Percentiles rank a stretch among this genome's conserved stretches.
Evolutionary conservation across 1,140 invertebrate species (phyloP).

Genomic region (Caligus rogercresseyi): DNA sequence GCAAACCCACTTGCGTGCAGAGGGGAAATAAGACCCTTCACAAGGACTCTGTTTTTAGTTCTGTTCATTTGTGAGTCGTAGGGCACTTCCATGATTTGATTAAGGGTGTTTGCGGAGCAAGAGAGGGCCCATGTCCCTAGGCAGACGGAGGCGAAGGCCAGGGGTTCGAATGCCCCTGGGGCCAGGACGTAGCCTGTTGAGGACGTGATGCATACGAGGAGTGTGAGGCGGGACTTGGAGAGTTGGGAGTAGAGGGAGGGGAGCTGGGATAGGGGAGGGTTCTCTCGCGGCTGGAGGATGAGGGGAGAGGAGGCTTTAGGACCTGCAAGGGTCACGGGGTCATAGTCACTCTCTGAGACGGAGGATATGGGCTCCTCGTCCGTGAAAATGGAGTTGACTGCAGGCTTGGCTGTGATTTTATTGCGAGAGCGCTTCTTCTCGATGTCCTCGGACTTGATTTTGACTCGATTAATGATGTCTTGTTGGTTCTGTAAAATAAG

Average conservation of each 20-base stretch:
- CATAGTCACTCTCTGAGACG: not conserved
- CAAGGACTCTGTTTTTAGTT: slow-evolving; percentile 65
- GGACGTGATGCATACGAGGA: slow-evolving; percentile 85
- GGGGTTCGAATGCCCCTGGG: slow-evolving; percentile 52
- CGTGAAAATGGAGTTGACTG: not conserved
- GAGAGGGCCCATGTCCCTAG: slow-evolving; percentile 78
- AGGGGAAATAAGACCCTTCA: slow-evolving; percentile 43
- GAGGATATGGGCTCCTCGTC: not conserved
- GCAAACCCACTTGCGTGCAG: slow-evolving; percentile 67
- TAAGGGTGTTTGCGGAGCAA: slow-evolving; percentile 79
- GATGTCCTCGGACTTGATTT: too few relatives aligned
- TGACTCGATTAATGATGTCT: too few relatives aligned
- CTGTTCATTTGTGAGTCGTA: slow-evolving; percentile 96
- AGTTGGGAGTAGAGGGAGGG: slow-evolving; percentile 58
- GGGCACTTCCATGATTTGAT: slow-evolving; percentile 92
- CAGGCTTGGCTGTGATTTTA: not conserved
- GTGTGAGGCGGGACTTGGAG: slow-evolving; percentile 70
- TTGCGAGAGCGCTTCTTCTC: not conserved
- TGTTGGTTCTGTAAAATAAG: too few relatives aligned
- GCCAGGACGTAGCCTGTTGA: slow-evolving; percentile 88
- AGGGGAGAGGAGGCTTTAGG: not conserved
- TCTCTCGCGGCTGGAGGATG: not conserved
- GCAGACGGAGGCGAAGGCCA: slow-evolving; percentile 46
- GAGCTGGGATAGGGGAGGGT: slow-evolving; percentile 27
- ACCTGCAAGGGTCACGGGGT: not conserved